These are phyloP conservation scores for Lampropteryx suffumata DNA, from an alignment of 2,888 invertebrate species.

Conservation along the genomic window DNA sequence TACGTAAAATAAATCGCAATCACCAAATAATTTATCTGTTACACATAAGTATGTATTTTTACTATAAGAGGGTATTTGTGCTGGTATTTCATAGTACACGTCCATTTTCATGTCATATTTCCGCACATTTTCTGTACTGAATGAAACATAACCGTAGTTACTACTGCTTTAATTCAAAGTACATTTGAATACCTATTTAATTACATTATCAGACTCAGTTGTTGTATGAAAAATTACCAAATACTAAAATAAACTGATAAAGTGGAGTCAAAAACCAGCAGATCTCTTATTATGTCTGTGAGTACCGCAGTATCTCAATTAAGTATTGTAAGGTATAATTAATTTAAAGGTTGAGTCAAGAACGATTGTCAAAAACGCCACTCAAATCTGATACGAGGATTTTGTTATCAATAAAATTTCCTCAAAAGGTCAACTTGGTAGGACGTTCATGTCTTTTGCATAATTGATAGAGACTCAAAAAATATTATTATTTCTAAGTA, in stretches of 20 bases:
- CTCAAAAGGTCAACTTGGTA: slow-evolving; percentile 1
- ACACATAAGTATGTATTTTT: slow-evolving; percentile 18
- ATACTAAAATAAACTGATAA: neutral
- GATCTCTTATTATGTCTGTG: neutral
- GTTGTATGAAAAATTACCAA: neutral
- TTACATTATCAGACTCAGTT: slow-evolving; percentile 8
- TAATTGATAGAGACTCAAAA: neutral
- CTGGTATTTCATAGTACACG: slow-evolving; percentile 33
- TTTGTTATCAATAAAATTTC: slow-evolving; percentile 6
- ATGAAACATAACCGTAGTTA: slow-evolving; percentile 32
- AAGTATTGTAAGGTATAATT: neutral
- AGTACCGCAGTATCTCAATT: neutral
- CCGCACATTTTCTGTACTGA: slow-evolving; percentile 29
- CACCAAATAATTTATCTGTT: slow-evolving; percentile 25
- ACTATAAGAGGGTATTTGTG: slow-evolving; percentile 25
- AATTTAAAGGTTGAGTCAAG: slow-evolving; percentile 2
- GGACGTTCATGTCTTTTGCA: neutral
- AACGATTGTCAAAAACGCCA: slow-evolving; percentile 1
- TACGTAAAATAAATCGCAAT: slow-evolving; percentile 25
- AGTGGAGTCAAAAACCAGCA: neutral
- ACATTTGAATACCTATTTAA: slow-evolving; percentile 12
- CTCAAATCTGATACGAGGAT: slow-evolving; percentile 2
- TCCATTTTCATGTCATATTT: slow-evolving; percentile 34
- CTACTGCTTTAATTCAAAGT: slow-evolving; percentile 21
- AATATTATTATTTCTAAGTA: too few relatives aligned